A percentile compares a stretch with the other conserved stretches of the same genome.
Conservation (phyloP, 2,888 invertebrate species). For the Petrolisthes cinctipes region DNA sequence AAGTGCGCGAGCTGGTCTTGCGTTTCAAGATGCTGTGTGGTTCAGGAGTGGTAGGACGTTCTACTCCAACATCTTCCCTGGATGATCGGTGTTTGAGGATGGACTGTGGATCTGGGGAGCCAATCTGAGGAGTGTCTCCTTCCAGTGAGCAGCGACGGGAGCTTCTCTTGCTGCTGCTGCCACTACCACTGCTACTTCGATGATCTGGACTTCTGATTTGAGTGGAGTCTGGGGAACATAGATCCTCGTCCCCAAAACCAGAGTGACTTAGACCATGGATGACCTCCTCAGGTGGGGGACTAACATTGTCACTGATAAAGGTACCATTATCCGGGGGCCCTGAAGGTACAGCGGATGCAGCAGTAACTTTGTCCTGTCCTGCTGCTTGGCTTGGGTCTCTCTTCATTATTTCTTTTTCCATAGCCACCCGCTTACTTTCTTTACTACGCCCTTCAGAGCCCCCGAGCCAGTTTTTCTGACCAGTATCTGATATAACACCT, state of each 20-base stretch:
- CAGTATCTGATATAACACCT: slow-evolving; percentile 53
- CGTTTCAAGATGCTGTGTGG: slow-evolving; percentile 80
- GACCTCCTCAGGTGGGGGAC: slow-evolving; percentile 50
- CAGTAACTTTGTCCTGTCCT: slow-evolving; percentile 33
- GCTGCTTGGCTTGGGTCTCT: slow-evolving; percentile 47
- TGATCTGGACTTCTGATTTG: slow-evolving; percentile 36
- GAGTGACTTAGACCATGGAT: slow-evolving; percentile 34
- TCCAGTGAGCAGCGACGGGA: slow-evolving; percentile 56
- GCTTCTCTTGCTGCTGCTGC: slow-evolving; percentile 25
- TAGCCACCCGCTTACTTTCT: slow-evolving; percentile 63
- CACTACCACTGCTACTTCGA: slow-evolving; percentile 23
- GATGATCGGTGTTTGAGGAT: slow-evolving; percentile 75
- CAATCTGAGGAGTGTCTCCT: slow-evolving; percentile 37
- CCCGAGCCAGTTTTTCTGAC: slow-evolving; percentile 66
- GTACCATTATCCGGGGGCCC: slow-evolving; percentile 60
- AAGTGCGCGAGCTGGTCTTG: slow-evolving; percentile 74
- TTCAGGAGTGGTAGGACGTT: slow-evolving; percentile 75
- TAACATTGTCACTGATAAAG: slow-evolving; percentile 27
- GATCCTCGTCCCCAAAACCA: slow-evolving; percentile 37
- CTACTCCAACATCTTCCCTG: slow-evolving; percentile 68
- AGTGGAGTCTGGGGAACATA: slow-evolving; percentile 28
- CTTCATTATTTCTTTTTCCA: slow-evolving; percentile 55
- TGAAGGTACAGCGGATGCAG: slow-evolving; percentile 61
- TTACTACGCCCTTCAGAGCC: slow-evolving; percentile 65
- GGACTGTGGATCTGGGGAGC: slow-evolving; percentile 67